A percentile compares a stretch with the other conserved stretches of the same genome.
Evolutionary conservation across 2,113 vertebrate genomes (phyloP).

Genomic region (Colius striatus): DNA sequence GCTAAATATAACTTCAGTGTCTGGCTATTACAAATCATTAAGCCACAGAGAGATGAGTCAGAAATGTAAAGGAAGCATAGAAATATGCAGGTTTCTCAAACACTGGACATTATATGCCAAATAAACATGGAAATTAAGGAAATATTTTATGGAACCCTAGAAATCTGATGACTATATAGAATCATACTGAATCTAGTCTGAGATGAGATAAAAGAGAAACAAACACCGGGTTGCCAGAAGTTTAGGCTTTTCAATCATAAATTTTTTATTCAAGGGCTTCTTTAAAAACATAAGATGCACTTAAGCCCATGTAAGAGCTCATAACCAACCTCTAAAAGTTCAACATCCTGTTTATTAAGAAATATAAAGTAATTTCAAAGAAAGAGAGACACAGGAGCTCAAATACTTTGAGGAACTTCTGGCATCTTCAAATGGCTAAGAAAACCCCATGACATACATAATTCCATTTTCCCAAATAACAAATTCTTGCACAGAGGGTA

Average conservation of each 20-base stretch:
- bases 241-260: not conserved
- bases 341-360: not conserved
- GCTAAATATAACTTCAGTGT: not conserved
- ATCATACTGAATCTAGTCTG: not conserved
- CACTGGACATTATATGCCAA: not conserved
- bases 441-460: not conserved
- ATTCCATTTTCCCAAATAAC: not conserved
- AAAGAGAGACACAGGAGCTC: not conserved
- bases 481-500: not conserved
- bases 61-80: not conserved
- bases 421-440: not conserved
- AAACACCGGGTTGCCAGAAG: not conserved
- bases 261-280: not conserved
- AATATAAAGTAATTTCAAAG: not conserved
- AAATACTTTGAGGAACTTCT: not conserved
- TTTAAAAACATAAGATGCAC: not conserved
- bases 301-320: not conserved
- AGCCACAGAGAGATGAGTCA: not conserved
- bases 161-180: not conserved
- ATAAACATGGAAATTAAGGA: not conserved
- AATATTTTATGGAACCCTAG: not conserved
- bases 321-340: not conserved
- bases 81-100: not conserved
- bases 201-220: not conserved
- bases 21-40: not conserved